Evolutionary conservation across 2,797 vertebrate species (phyloP), one percentile per base, ranked within the genome.

Genomic region (Onychomys arenicola): DNA sequence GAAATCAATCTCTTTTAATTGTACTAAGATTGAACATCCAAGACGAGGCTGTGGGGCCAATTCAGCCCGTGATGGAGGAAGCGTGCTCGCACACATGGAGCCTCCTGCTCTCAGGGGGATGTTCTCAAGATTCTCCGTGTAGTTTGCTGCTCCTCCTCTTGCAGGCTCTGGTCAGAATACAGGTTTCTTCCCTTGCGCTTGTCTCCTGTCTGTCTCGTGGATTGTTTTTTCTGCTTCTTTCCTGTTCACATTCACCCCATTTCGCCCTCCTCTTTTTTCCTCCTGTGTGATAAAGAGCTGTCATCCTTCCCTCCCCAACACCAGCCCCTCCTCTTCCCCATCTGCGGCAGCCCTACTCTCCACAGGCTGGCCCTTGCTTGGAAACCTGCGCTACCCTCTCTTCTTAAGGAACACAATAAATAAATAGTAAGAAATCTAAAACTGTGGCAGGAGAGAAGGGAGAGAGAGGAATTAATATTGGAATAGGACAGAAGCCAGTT

Each of bases 1-100:
- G n/a, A 93, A 93, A 73, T 67, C 69, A 84, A 29, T 46, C 63
- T 84, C 49, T 40, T 80, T 27, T 89, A 63, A 43, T 3, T 89
- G 67, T 43, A 63, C 75, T 19, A 32, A 93, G 32, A 69, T 17
- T 63, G 61, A 82, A n/a, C 14, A 9, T 49, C 25, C 57, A 94
- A 95, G 75, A 49, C 12, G 19, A 21, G 34, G 49, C 29, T 49
- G 86, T 13, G 69, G 32, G 75, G 71, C 13, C 52, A 29, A 3
- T 71, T 21, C 40, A 94, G 85, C 73, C 61, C 21, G 25, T 13
- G 7, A 2, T 6, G 0, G 34, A 61, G 17, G 6, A 7, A 5
- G 21, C 69, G 6, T 17, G 34, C 7, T 34, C 55, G 25, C 13
- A 12, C 0, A 23, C 40, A 14, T 0, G 25, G 61, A 34, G 32